Base-by-base conservation (phyloP, 1,140 invertebrate genomes). In the Sarcophaga bullata region DNA sequence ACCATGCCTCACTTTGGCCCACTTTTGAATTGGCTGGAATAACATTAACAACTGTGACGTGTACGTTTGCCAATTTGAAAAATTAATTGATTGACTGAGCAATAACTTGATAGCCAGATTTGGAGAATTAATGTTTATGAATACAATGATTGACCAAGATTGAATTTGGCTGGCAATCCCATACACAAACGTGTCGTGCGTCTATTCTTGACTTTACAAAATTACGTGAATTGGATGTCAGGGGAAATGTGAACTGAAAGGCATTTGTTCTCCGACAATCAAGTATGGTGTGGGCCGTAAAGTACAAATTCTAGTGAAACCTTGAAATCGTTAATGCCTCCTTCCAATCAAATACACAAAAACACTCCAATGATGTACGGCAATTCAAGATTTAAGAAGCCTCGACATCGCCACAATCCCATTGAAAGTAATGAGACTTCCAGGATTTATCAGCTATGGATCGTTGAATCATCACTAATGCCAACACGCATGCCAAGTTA, bases 151-250 rank as follows among this genome's bases (percentile, higher is more conserved):
- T 88, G 95, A 76, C 91, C 90, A 8, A 95, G 93, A 88, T 85
- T 96, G 2, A 94, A 92, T 86, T 90, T 96, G 62, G 93, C 94
- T 83, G 93, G 93, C 9, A 96, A 96, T 87, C 93, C 93, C 7
- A 89, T 96, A 62, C 92, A 91, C 83, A 91, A 92, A 13, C 86
- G n/a, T 96, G 1, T 93, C 68, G 91, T 93, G 1, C 92, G 93
- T 50, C 91, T 94, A 3, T 95, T 95, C 87, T 81, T 92, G n/a
- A 89, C 91, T 17, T 92, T 92, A 91, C 92, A 1, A 88, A 90
- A 50, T 89, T 94, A 0, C 86, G 91, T 9, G 91, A 90, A 80
- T 84, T 94, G 37, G 95, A 96, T 86, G 92, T 94, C 19, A 95
- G 94, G 86, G 92, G n/a, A n/a, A 92, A 83, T 94, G 93, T 82